Base-by-base conservation (phyloP, 2,797 vertebrate species). In the Pachyuromys duprasi region DNA sequence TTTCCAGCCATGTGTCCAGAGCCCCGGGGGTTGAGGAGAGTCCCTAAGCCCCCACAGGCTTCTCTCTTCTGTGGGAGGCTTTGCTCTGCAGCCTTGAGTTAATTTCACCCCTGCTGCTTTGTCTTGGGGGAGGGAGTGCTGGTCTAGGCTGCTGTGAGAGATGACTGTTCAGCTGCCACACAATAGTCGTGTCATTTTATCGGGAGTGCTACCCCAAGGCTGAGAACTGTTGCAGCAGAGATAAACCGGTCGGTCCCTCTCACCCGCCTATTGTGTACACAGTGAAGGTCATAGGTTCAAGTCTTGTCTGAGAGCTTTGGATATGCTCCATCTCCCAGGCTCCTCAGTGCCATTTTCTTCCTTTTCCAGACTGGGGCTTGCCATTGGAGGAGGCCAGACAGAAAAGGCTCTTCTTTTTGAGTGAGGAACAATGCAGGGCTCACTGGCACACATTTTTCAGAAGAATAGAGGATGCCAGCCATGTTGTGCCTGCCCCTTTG, bases 241-340 rank as follows among this genome's bases (percentile, higher is more conserved):
- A 80, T 89, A 95, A 74, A 91, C 96, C 63, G 55, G 92, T 94
- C 63, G 55, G 92, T 94, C 95, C 92, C 95, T 97, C 96, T 96
- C 86, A 76, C 96, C 97, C 92, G 69, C 93, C 97, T 96, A 97
- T 96, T 97, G 98, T 97, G 97, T 98, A 96, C 97, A 97, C 84
- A 91, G 97, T 95, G 98, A 98, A 98, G 98, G 98, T 98, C 98
- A 98, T 97, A 67, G 98, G 98, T 98, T 98, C 98, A 98, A 98
- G 95, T 98, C 98, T 96, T 97, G 97, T 98, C 97, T 96, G 97
- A 45, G 95, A 97, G 97, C 95, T 96, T 97, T 98, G 98, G 97
- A 97, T 97, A 95, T 36, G 95, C 95, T 98, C 98, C 97, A 96
- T 97, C 98, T 98, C 98, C 98, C 97, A 95, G 96, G 95, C 96